Evolutionary conservation across 2,113 vertebrate genomes (phyloP).

Genomic region (Cyprinodon brontotheroides): DNA sequence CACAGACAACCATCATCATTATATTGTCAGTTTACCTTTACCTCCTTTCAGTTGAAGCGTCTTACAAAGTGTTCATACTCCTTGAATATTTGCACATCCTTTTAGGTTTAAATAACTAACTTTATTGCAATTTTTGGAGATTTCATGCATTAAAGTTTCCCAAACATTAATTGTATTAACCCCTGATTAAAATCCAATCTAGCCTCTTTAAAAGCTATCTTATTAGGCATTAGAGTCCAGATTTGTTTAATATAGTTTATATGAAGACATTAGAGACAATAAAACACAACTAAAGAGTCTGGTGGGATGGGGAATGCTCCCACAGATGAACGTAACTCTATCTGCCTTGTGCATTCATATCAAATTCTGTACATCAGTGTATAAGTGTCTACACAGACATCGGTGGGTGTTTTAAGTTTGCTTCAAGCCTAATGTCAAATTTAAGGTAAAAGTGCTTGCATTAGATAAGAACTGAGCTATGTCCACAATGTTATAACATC

Average conservation of each 20-base stretch:
- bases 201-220: neutral
- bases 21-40: neutral
- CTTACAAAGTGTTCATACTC: neutral
- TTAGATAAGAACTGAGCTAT: neutral
- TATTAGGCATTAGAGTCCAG: neutral
- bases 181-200: neutral
- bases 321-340: too few relatives aligned
- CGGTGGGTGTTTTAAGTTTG: too few relatives aligned
- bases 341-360: neutral
- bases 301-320: too few relatives aligned
- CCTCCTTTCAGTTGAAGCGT: neutral
- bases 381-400: neutral
- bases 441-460: too few relatives aligned
- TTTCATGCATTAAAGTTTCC: neutral
- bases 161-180: neutral
- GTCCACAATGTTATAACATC: neutral
- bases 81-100: neutral
- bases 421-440: too few relatives aligned
- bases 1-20: too few relatives aligned
- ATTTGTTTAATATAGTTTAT: neutral
- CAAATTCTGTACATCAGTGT: neutral
- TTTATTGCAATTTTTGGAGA: neutral
- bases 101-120: neutral
- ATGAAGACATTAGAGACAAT: neutral
- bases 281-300: neutral